Evolutionary conservation across 2,797 vertebrate species (phyloP).

Genomic region (Chaenodraco wilsoni): DNA sequence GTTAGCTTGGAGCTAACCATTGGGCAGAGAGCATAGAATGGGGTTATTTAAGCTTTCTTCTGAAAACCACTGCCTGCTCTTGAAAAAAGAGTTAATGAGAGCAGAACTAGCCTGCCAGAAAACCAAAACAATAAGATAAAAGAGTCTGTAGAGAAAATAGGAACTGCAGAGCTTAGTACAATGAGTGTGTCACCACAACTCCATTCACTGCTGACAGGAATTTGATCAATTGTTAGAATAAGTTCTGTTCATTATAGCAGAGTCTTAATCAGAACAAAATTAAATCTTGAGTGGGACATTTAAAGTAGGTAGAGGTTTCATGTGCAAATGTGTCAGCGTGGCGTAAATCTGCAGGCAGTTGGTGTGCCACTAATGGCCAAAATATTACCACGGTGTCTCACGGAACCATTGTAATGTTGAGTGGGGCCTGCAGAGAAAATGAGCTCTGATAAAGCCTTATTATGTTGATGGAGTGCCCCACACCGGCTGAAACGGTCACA

Average conservation of each 20-base stretch:
- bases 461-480: conserved; percentile 47
- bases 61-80: background rate
- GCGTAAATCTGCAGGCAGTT: conserved; percentile 20
- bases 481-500: conserved; percentile 21
- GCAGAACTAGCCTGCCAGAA: background rate
- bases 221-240: background rate
- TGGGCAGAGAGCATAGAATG: background rate
- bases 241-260: background rate
- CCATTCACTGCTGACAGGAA: background rate
- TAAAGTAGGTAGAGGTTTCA: background rate
- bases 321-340: conserved; percentile 1
- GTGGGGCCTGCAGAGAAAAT: conserved; percentile 42
- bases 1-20: background rate
- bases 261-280: conserved; percentile 12
- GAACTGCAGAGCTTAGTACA: background rate
- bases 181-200: background rate
- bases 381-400: conserved; percentile 35
- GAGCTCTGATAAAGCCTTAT: conserved; percentile 35
- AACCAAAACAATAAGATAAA: background rate
- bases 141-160: background rate
- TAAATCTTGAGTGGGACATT: background rate
- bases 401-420: conserved; percentile 27
- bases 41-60: background rate
- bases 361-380: conserved; percentile 24
- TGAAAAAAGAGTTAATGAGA: background rate